These are phyloP conservation scores for Anoplius nigerrimus DNA, from an alignment of 2,888 invertebrate genomes.

Conservation along the genomic window DNA sequence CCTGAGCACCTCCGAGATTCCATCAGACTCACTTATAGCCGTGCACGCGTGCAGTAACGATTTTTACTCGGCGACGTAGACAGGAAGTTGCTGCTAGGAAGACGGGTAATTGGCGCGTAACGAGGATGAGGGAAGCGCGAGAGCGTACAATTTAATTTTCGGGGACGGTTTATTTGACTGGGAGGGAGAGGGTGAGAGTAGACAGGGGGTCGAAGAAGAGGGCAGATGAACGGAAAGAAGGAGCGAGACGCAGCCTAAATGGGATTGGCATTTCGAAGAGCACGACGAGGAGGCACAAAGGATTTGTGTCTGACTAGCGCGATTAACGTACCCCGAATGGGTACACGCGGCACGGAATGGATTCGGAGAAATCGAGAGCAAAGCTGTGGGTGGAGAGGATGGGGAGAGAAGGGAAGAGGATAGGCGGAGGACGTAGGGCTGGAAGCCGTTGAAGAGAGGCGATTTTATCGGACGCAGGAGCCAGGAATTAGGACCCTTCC, in stretches of 20 bases:
- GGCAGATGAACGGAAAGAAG: neutral
- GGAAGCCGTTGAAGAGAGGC: constrained; percentile 25
- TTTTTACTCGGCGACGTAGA: constrained; percentile 21
- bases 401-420: constrained; percentile 8
- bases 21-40: neutral
- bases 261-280: constrained; percentile 24
- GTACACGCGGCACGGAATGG: constrained; percentile 14
- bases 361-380: constrained; percentile 28
- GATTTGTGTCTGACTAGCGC: constrained; percentile 14
- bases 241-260: constrained; percentile 22
- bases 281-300: constrained; percentile 30
- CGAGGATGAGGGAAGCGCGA: constrained; percentile 15
- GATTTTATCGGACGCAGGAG: constrained; percentile 16
- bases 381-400: neutral
- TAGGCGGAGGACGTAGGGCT: constrained; percentile 19
- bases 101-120: constrained; percentile 24
- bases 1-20: neutral
- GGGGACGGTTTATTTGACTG: constrained; percentile 18
- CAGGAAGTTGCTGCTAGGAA: neutral
- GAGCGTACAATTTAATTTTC: constrained; percentile 45
- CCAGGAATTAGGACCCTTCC: constrained; percentile 20
- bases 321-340: constrained; percentile 30
- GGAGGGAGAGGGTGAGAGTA: neutral
- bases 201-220: neutral
- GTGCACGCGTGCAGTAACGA: constrained; percentile 11